A percentile compares a stretch with the other conserved stretches of the same genome.
Evolutionary conservation across 2,888 invertebrate genomes (phyloP).

Genomic region (Penaeus monodon): DNA sequence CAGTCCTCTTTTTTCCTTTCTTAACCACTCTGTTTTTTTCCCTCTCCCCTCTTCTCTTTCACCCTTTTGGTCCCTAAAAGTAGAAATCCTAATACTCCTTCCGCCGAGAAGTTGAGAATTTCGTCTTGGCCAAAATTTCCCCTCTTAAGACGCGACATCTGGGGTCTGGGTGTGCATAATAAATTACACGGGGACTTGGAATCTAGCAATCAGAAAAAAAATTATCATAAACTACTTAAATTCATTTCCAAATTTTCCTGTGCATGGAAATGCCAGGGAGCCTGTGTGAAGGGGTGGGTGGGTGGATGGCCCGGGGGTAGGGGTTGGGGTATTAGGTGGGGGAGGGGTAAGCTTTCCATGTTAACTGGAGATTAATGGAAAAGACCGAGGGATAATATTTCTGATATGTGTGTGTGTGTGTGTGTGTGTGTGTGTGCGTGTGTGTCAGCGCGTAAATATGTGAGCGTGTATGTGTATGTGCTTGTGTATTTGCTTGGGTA

Average conservation of each 20-base stretch:
- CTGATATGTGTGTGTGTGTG: no score
- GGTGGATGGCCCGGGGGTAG: not conserved
- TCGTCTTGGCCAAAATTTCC: conserved; percentile 13
- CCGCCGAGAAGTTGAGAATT: conserved; percentile 21
- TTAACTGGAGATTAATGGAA: no score
- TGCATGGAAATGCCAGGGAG: not conserved
- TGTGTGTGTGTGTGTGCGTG: no score
- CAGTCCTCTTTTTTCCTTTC: not conserved
- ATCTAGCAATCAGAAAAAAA: conserved; percentile 34
- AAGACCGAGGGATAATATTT: no score
- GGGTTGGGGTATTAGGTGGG: not conserved
- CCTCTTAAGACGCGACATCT: conserved; percentile 33
- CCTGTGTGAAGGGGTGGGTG: not conserved
- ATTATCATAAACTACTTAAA: conserved; percentile 32
- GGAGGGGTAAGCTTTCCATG: not conserved
- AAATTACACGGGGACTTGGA: conserved; percentile 20
- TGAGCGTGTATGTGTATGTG: no score
- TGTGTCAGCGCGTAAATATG: no score
- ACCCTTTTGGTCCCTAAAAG: not conserved
- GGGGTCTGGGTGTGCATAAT: conserved; percentile 28
- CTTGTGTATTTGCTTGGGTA: no score
- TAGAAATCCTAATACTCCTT: conserved; percentile 23
- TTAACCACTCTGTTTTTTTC: not conserved
- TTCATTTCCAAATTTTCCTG: conserved; percentile 4
- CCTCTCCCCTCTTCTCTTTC: not conserved